These are phyloP conservation scores for Neosilurus mollespiculum DNA, from an alignment of 2,797 vertebrate species.

Conservation along the genomic window DNA sequence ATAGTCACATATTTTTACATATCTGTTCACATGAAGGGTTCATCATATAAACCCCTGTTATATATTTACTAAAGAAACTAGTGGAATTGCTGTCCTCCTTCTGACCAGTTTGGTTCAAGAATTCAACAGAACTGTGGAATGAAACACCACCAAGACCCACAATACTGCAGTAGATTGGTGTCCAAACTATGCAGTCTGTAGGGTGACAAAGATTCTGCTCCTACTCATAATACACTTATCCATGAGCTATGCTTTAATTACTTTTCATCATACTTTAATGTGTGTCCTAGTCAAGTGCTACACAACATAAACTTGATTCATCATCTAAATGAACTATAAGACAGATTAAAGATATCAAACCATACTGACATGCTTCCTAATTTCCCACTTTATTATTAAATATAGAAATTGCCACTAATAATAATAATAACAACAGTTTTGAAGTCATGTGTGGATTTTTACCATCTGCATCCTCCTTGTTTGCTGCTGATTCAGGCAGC, in stretches of 20 bases:
- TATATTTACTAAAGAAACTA: no score
- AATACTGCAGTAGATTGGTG: neutral
- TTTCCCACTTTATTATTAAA: neutral
- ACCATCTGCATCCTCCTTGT: constrained; percentile 74
- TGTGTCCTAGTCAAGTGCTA: neutral
- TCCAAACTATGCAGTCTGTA: neutral
- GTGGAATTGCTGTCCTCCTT: no score
- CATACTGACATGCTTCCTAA: neutral
- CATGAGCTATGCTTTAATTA: neutral
- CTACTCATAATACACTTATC: no score
- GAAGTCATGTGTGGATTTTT: neutral
- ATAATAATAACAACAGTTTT: neutral
- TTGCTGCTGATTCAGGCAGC: constrained; percentile 73
- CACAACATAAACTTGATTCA: neutral
- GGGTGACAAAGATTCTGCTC: no score
- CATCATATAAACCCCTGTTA: no score
- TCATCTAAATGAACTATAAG: neutral
- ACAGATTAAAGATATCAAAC: neutral
- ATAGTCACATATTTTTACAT: no score
- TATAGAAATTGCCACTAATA: neutral
- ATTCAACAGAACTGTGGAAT: neutral
- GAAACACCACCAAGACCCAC: neutral
- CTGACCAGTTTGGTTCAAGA: neutral
- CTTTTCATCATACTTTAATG: neutral
- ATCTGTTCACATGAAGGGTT: no score